phyloP scores from a whole-genome alignment of 1,140 invertebrate species.

The Drosophila kepulauana region DNA sequence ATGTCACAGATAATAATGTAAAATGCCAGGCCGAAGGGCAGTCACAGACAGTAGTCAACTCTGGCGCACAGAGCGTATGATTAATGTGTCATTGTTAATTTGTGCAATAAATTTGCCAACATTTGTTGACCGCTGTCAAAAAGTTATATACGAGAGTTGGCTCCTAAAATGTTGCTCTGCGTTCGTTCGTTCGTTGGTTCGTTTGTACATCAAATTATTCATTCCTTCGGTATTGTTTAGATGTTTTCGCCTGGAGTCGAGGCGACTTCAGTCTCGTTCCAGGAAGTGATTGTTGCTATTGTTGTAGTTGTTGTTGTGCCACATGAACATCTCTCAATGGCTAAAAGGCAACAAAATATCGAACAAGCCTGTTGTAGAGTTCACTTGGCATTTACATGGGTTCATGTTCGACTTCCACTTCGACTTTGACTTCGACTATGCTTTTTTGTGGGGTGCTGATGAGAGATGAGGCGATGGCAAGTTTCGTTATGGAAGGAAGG shows the following conservation, averaged over 20 bases:
- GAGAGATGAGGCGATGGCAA: constrained; percentile 4
- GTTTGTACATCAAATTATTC: constrained; percentile 47
- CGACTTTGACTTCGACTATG: constrained; percentile 1
- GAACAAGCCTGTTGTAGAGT: constrained; percentile 38
- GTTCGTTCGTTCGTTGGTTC: neutral
- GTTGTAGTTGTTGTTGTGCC: constrained; percentile 3
- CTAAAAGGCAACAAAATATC: constrained; percentile 51
- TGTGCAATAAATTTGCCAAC: constrained; percentile 60
- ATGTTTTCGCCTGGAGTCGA: neutral
- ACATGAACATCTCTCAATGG: constrained; percentile 12
- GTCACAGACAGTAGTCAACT: neutral
- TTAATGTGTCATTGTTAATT: constrained; percentile 73
- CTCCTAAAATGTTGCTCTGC: neutral
- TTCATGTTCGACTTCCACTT: constrained; percentile 15
- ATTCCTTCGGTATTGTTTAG: constrained; percentile 33
- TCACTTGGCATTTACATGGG: constrained; percentile 45
- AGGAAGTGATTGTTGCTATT: neutral
- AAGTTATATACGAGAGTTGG: constrained; percentile 38
- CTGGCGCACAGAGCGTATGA: constrained; percentile 47
- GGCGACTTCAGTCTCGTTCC: neutral
- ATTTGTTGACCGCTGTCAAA: constrained; percentile 67
- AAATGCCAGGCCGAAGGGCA: constrained; percentile 8
- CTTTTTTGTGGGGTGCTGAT: neutral
- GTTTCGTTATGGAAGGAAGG: constrained; percentile 1
- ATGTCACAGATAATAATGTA: constrained; percentile 50